Evolutionary conservation across 1,140 invertebrate genomes (phyloP).

Genomic region (Ctenoplectra terminalis): DNA sequence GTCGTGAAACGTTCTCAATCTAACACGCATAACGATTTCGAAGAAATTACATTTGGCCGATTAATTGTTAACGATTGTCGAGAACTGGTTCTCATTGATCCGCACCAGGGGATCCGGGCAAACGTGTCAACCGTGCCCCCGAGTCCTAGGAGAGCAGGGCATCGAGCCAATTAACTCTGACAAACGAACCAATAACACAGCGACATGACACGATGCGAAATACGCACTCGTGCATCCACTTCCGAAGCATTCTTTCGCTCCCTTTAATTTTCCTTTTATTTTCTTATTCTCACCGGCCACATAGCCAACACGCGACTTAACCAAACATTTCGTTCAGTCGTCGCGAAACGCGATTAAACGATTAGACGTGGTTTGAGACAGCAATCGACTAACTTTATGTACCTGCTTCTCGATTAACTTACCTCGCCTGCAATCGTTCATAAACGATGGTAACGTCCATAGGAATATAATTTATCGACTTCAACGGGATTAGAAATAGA

Average conservation of each 20-base stretch:
- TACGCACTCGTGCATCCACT: neutral
- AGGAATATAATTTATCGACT: slow-evolving; percentile 13
- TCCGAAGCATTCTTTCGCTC: neutral
- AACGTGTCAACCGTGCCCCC: slow-evolving; percentile 55
- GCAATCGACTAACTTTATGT: neutral
- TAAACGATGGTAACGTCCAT: neutral
- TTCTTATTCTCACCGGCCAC: neutral
- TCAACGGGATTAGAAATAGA: slow-evolving; percentile 43
- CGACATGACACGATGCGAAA: too few species aligned
- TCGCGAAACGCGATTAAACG: neutral
- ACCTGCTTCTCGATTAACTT: neutral
- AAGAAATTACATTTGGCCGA: slow-evolving; percentile 28
- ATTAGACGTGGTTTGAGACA: slow-evolving; percentile 9
- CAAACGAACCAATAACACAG: slow-evolving; percentile 20
- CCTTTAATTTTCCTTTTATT: neutral
- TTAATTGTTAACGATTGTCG: slow-evolving; percentile 38
- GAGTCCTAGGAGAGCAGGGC: slow-evolving; percentile 23
- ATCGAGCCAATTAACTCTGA: slow-evolving; percentile 60
- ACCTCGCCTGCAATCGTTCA: neutral
- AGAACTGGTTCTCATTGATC: slow-evolving; percentile 52
- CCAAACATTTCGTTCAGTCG: neutral
- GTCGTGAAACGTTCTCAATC: neutral
- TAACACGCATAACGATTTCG: too few species aligned
- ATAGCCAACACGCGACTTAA: neutral
- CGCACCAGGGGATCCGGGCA: slow-evolving; percentile 61